Evolutionary conservation across 2,113 vertebrate genomes (phyloP).

Genomic region (Cynocephalus volans): DNA sequence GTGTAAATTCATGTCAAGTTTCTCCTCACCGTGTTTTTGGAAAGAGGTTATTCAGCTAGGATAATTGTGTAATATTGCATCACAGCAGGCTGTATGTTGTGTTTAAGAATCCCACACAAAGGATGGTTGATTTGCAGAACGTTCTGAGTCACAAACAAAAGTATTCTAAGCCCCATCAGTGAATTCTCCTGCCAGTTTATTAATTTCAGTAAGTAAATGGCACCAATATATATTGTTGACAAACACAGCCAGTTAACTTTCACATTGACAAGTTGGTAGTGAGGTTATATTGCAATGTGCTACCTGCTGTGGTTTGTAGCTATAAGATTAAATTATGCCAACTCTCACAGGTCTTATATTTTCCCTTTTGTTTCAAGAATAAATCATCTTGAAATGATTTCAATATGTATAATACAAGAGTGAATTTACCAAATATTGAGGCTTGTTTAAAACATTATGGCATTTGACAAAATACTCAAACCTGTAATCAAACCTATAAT

Average conservation of each 20-base stretch:
- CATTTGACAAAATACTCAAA: neutral
- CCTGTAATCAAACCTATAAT: neutral
- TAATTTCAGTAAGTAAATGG: constrained; percentile 47
- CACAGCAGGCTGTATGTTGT: constrained; percentile 56
- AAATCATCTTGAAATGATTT: neutral
- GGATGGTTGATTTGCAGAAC: neutral
- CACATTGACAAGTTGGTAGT: neutral
- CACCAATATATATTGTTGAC: neutral
- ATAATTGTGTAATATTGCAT: constrained; percentile 66
- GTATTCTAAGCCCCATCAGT: neutral
- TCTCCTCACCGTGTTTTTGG: constrained; percentile 50
- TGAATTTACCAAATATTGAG: constrained; percentile 16
- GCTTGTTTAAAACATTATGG: neutral
- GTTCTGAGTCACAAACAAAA: neutral
- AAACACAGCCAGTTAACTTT: neutral
- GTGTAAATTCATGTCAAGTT: constrained; percentile 62
- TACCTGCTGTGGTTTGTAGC: neutral
- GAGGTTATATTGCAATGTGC: neutral
- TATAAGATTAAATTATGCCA: neutral
- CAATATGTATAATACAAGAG: neutral
- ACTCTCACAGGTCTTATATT: neutral
- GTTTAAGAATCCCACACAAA: constrained; percentile 55
- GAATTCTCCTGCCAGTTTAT: neutral
- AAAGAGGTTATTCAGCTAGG: constrained; percentile 63
- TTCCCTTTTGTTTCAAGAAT: constrained; percentile 16